A percentile compares a stretch with the other conserved stretches of the same genome.
Evolutionary conservation across 2,888 invertebrate species (phyloP).

Genomic region (Fragum whitleyi): DNA sequence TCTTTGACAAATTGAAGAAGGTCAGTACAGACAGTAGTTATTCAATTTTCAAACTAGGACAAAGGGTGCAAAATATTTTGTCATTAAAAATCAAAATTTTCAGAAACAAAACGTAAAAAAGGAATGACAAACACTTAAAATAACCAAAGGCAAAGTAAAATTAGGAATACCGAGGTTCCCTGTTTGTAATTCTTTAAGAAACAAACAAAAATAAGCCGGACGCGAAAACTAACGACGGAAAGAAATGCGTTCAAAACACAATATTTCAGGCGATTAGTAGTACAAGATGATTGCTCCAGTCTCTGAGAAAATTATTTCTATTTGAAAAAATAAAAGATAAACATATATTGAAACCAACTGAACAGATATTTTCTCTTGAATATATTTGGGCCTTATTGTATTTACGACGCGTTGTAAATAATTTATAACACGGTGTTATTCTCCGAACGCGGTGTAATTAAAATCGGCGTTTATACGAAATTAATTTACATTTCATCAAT

Average conservation of each 20-base stretch:
- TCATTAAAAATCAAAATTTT: too few relatives aligned
- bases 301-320: too few relatives aligned
- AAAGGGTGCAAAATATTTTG: too few relatives aligned
- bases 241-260: background rate
- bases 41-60: too few relatives aligned
- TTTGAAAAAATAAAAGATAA: background rate
- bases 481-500: background rate
- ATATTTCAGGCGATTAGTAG: background rate
- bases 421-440: slow-evolving; percentile 57
- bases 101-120: too few relatives aligned
- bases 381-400: slow-evolving; percentile 24
- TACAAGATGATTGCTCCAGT: too few relatives aligned
- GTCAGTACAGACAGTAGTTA: too few relatives aligned
- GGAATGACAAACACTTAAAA: too few relatives aligned
- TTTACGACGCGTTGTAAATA: slow-evolving; percentile 59
- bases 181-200: too few relatives aligned
- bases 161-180: too few relatives aligned
- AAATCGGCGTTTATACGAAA: background rate
- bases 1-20: too few relatives aligned
- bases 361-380: background rate
- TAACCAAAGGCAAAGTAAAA: too few relatives aligned
- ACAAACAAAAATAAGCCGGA: background rate
- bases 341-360: background rate
- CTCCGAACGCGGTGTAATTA: slow-evolving; percentile 28
- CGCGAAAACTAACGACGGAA: slow-evolving; percentile 5